Percentiles rank a stretch among this genome's conserved stretches.
Conservation (phyloP, 2,888 invertebrate genomes). For the Luperina testacea region DNA sequence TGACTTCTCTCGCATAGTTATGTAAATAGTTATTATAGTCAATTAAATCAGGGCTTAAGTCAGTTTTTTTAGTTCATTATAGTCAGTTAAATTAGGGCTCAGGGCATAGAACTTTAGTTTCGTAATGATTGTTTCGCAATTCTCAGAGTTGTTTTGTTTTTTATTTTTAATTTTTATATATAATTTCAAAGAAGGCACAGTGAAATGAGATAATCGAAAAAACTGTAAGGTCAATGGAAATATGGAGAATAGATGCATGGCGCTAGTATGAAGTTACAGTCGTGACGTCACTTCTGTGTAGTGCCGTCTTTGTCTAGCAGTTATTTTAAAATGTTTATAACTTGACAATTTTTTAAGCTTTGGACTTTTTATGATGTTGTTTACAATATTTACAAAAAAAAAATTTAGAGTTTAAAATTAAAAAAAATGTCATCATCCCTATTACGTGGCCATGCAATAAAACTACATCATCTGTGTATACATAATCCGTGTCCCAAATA, state of each 20-base stretch:
- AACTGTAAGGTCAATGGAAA: no score
- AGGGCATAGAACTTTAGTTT: background rate
- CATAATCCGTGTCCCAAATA: conserved; percentile 19
- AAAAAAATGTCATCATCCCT: background rate
- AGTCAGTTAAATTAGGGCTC: background rate
- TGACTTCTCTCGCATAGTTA: background rate
- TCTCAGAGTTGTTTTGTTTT: background rate
- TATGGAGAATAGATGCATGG: background rate
- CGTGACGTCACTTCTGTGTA: background rate
- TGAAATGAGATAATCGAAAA: background rate
- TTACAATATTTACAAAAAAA: background rate
- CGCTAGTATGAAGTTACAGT: background rate
- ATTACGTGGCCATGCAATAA: background rate
- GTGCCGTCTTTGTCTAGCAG: background rate
- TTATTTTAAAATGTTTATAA: no score
- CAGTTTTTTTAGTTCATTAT: background rate
- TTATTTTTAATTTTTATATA: no score
- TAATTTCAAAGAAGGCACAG: background rate
- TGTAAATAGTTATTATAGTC: background rate
- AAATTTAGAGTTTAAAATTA: background rate
- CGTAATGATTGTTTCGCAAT: background rate
- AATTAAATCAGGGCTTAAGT: background rate
- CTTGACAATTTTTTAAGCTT: no score
- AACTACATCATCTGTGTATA: conserved; percentile 21
- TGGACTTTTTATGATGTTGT: background rate